Percentiles rank a stretch among this genome's conserved stretches.
Conservation (phyloP, 2,113 vertebrate species). For the Scalopus aquaticus region DNA sequence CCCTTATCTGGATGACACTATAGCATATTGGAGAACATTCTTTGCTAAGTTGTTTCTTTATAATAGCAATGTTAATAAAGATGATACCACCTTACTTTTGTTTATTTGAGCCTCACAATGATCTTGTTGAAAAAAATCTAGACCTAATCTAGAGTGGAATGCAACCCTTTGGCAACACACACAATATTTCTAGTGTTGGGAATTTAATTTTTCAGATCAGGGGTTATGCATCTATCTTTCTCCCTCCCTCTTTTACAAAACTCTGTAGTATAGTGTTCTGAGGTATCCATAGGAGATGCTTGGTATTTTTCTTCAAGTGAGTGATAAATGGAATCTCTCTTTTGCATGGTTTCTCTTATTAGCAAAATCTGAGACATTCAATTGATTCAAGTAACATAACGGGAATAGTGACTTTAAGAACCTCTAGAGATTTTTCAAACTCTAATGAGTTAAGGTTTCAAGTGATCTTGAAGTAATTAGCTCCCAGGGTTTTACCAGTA, state of each 20-base stretch:
- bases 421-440: conserved; percentile 63
- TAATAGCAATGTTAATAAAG: not conserved
- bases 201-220: conserved; percentile 40
- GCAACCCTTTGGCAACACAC: conserved; percentile 14
- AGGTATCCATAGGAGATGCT: conserved; percentile 17
- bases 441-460: conserved; percentile 74
- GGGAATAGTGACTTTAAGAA: conserved; percentile 64
- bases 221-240: not conserved
- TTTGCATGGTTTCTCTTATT: conserved; percentile 66
- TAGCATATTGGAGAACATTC: not conserved
- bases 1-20: not conserved
- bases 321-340: conserved; percentile 56
- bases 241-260: not conserved
- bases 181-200: not conserved
- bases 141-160: not conserved
- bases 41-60: conserved; percentile 31
- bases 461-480: conserved; percentile 73
- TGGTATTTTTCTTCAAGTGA: conserved; percentile 54
- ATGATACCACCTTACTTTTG: not conserved
- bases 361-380: conserved; percentile 63
- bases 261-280: not conserved
- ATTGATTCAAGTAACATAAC: conserved; percentile 65
- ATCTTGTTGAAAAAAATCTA: conserved; percentile 47
- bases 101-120: conserved; percentile 17
- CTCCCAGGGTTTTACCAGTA: conserved; percentile 64